A percentile compares a stretch with the other conserved stretches of the same genome.
Conservation (phyloP, 1,140 invertebrate species). For the Lucilia cuprina region DNA sequence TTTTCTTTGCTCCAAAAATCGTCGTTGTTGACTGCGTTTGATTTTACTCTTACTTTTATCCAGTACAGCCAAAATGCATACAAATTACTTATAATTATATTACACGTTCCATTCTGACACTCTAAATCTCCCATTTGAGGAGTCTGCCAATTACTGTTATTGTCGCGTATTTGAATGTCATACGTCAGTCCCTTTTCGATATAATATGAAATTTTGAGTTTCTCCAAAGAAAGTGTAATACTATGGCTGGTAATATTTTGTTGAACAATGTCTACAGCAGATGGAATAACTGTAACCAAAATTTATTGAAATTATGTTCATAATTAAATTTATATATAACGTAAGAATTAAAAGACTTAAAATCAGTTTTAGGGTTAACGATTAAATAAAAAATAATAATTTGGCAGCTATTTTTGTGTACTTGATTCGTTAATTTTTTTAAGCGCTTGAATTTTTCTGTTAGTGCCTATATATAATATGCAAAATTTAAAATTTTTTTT, state of each 20-base stretch:
- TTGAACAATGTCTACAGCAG: background rate
- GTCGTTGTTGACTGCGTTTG: background rate
- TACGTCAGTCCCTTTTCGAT: background rate
- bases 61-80: constrained; percentile 35
- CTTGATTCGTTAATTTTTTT: no score
- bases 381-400: no score
- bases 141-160: background rate
- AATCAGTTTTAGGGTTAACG: no score
- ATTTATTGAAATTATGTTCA: no score
- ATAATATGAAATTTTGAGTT: background rate
- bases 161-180: constrained; percentile 7
- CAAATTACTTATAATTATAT: constrained; percentile 8
- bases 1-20: constrained; percentile 33
- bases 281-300: constrained; percentile 33
- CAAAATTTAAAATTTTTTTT: no score
- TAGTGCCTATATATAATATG: no score
- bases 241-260: constrained; percentile 16
- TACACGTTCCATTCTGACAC: background rate
- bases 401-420: no score
- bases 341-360: no score
- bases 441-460: no score
- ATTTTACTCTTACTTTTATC: constrained; percentile 9
- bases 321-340: no score
- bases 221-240: background rate
- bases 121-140: background rate